Percentiles rank a stretch among this genome's conserved stretches.
Evolutionary conservation across 2,888 invertebrate species (phyloP).

Genomic region (Philereme vetulata): DNA sequence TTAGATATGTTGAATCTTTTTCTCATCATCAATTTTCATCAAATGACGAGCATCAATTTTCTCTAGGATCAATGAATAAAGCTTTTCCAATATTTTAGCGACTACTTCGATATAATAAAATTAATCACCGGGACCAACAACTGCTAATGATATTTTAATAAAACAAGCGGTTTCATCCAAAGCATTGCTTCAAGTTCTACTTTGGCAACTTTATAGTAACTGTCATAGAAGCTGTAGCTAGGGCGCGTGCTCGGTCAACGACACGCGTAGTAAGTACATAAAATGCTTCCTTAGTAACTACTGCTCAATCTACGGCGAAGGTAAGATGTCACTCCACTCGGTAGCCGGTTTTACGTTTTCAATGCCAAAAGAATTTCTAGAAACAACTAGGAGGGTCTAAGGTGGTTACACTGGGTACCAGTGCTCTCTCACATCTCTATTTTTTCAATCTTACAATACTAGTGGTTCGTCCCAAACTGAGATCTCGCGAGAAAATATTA

Average conservation of each 20-base stretch:
- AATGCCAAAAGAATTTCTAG: no score
- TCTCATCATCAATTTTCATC: no score
- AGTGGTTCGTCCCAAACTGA: no score
- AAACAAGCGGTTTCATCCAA: conserved; percentile 1
- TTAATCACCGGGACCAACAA: not conserved
- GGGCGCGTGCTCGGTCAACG: conserved; percentile 74
- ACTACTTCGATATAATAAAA: conserved; percentile 1
- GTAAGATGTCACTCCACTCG: conserved; percentile 19
- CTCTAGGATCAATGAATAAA: not conserved
- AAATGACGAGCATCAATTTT: not conserved
- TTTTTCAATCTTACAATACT: no score
- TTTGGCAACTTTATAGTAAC: conserved; percentile 9
- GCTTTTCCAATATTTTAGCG: conserved; percentile 2
- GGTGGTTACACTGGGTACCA: no score
- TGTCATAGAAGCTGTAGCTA: conserved; percentile 28
- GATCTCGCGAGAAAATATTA: no score
- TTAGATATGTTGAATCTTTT: no score
- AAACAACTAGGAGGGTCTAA: no score
- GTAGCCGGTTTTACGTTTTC: conserved; percentile 14
- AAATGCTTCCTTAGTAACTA: conserved; percentile 27
- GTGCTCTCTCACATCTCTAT: no score
- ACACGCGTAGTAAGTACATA: conserved; percentile 63
- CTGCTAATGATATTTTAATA: not conserved
- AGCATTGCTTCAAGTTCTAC: conserved; percentile 8
- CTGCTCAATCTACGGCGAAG: conserved; percentile 13